Percentiles rank a stretch among this genome's conserved stretches.
phyloP scores from a whole-genome alignment of 2,797 vertebrate genomes.

The Pteronotus mesoamericanus region DNA sequence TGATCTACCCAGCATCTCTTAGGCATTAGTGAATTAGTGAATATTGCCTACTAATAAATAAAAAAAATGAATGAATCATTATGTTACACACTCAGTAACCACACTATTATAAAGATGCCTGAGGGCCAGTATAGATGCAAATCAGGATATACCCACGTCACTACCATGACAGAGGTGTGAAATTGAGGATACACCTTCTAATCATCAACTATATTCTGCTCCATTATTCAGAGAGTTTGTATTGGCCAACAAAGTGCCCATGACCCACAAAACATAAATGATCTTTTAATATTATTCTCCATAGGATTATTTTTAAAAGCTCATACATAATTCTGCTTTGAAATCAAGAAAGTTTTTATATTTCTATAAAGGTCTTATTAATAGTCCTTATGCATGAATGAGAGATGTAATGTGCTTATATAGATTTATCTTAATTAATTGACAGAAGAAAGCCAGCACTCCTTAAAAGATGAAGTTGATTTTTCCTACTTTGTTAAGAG shows the following conservation, averaged over 20 bases:
- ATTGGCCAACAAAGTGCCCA: neutral
- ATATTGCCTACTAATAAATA: neutral
- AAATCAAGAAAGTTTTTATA: neutral
- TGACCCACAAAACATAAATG: neutral
- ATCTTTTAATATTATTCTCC: neutral
- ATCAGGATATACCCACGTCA: neutral
- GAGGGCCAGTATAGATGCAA: neutral
- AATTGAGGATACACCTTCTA: neutral
- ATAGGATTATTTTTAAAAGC: neutral
- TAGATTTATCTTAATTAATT: neutral
- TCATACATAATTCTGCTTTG: neutral
- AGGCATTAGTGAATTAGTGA: neutral
- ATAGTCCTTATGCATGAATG: neutral
- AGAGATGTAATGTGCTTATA: neutral
- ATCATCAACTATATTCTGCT: neutral
- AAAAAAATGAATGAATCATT: neutral
- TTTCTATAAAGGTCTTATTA: neutral
- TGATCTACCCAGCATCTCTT: neutral
- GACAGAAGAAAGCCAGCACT: neutral
- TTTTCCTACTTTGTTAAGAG: neutral
- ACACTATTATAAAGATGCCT: neutral
- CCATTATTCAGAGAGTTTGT: neutral
- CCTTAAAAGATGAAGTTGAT: neutral
- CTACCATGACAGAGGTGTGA: neutral
- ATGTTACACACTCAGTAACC: neutral